phyloP scores from a whole-genome alignment of 2,888 invertebrate genomes.

The Drosophila meridionalis region DNA sequence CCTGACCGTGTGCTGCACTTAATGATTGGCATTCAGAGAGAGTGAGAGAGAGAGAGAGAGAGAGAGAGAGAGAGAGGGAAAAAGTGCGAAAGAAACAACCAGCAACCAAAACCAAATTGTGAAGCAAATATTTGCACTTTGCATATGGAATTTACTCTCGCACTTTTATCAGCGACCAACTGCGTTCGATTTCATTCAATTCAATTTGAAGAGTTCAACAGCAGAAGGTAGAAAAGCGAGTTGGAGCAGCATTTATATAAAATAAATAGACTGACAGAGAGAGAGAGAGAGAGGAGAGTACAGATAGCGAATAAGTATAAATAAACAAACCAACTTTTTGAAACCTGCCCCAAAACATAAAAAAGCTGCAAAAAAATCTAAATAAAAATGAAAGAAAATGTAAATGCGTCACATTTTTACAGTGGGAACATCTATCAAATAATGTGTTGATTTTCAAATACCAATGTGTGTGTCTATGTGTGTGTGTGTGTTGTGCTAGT shows the following conservation, averaged over 20 bases:
- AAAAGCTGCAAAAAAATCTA: conserved; percentile 43
- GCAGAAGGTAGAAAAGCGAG: conserved; percentile 34
- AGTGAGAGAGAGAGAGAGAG: conserved; percentile 2
- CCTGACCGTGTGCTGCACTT: conserved; percentile 20
- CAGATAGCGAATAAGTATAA: conserved; percentile 63
- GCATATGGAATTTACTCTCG: conserved; percentile 37
- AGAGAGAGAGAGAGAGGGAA: neutral
- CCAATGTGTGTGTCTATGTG: conserved; percentile 24
- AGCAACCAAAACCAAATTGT: neutral
- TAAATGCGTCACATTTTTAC: conserved; percentile 72
- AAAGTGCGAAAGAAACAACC: neutral
- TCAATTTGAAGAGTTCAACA: conserved; percentile 47
- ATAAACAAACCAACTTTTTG: conserved; percentile 61
- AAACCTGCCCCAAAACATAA: conserved; percentile 40
- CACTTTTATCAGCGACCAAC: conserved; percentile 24
- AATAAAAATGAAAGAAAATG: conserved; percentile 47
- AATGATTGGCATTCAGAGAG: conserved; percentile 43
- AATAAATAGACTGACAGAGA: conserved; percentile 59
- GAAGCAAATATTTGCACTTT: conserved; percentile 59
- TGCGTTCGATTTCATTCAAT: conserved; percentile 69
- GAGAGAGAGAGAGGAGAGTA: neutral
- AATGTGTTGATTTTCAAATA: conserved; percentile 55
- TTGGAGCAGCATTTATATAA: conserved; percentile 61
- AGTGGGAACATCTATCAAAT: conserved; percentile 73
- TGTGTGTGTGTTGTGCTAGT: conserved; percentile 19